These are phyloP conservation scores for Mionectes olivaceus DNA, from an alignment of 2,797 vertebrate species.

Conservation along the genomic window DNA sequence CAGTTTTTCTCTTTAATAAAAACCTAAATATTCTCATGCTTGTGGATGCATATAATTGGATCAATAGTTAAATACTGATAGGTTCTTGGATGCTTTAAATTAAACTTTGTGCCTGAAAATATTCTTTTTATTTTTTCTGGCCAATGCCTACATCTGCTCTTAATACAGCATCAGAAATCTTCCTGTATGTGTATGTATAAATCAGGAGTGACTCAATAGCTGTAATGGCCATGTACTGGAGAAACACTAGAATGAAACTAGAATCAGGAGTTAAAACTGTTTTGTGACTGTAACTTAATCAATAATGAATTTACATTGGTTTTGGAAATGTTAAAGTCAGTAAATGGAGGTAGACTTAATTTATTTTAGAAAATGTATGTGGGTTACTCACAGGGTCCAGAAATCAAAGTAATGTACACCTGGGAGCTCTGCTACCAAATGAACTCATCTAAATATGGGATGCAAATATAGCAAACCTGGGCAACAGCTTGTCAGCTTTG, in stretches of 20 bases:
- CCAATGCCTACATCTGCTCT: neutral
- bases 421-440: conserved; percentile 41
- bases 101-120: neutral
- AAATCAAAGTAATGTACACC: conserved; percentile 21
- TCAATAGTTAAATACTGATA: neutral
- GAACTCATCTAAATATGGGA: conserved; percentile 36
- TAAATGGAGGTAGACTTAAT: neutral
- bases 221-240: neutral
- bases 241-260: neutral
- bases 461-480: conserved; percentile 10
- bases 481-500: neutral
- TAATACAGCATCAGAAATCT: neutral
- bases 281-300: neutral
- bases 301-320: conserved; percentile 1
- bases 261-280: neutral
- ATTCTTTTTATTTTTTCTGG: neutral
- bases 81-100: neutral
- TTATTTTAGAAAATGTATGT: neutral
- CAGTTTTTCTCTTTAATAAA: neutral
- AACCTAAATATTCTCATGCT: neutral
- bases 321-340: neutral
- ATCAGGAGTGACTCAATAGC: neutral
- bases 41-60: neutral
- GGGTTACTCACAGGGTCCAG: conserved; percentile 24
- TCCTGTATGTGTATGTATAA: neutral